Conservation (phyloP, 2,797 vertebrate genomes). For the Holocentrus rufus region DNA sequence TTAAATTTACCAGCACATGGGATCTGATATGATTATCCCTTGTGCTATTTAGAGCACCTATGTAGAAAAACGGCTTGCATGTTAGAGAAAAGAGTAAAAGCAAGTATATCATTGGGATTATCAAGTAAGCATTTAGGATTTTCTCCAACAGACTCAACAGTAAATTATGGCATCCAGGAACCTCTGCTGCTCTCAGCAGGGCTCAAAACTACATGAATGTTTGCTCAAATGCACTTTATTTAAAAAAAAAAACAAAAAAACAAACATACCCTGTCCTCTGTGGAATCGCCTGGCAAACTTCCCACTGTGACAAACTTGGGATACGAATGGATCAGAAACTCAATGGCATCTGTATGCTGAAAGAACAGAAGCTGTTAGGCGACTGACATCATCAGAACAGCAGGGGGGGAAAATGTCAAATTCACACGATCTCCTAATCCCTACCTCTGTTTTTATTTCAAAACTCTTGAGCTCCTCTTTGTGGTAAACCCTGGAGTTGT, state of each 20-base stretch:
- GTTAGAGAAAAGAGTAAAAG: neutral
- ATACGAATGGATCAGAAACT: conserved; percentile 93
- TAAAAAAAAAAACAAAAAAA: no score
- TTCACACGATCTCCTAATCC: neutral
- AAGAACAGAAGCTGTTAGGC: conserved; percentile 1
- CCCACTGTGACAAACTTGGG: conserved; percentile 86
- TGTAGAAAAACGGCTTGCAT: neutral
- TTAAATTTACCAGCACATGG: conserved; percentile 8
- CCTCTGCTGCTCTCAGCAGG: no score
- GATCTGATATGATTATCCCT: neutral
- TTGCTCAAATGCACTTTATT: neutral
- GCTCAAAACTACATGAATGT: no score
- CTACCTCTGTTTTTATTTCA: conserved; percentile 88
- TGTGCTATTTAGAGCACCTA: neutral
- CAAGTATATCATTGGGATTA: neutral
- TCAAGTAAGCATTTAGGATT: no score
- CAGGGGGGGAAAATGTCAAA: no score
- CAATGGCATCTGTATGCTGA: conserved; percentile 87
- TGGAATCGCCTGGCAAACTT: conserved; percentile 85
- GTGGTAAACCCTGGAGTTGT: conserved; percentile 96
- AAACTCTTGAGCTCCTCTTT: conserved; percentile 88
- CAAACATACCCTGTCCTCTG: conserved; percentile 84
- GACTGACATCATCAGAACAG: neutral
- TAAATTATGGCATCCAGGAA: no score
- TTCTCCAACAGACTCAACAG: no score